Evolutionary conservation across 2,113 vertebrate genomes (phyloP), one percentile per base, ranked within the genome.

Genomic region (Pollachius pollachius): DNA sequence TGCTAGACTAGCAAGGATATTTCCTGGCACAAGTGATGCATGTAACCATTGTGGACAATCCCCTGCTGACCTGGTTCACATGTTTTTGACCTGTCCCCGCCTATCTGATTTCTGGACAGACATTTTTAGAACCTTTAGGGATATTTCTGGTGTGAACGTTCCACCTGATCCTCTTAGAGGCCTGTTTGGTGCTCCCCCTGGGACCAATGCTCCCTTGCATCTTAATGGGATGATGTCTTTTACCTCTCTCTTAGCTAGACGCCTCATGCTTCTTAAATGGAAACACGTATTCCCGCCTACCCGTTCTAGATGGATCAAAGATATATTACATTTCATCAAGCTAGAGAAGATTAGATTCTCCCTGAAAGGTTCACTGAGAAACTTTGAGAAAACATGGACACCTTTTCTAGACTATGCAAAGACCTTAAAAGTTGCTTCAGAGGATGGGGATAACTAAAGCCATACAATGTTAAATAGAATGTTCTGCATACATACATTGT

Each of bases 191-290:
- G 17, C 17, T 62, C 61, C 61, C 61, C 61, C 61, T 18, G 23
- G 61, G 61, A 62, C 61, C 25, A 27, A 62, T 17, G 25, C 23
- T 62, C 61, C 58, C 18, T 18, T 60, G 18, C n/a, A 18, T 18
- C 58, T 60, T 60, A 60, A 60, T n/a, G 18, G 58, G n/a, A 60
- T 60, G 2, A 60, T 60, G 16, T 60, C 16, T 8, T 60, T 60
- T 61, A 61, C 61, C 23, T 64, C 62, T 64, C 62, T 37, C 18
- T 37, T 64, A 64, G 62, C 62, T 37, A 37, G 62, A 64, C 62
- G 15, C 16, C 62, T 34, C 15, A 30, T 64, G 41, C 62, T 64
- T 37, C 62, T 64, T 17, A 64, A 64, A 62, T 62, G 61, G 61
- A 62, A 62, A 62, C 61, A 62, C 12, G 21, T 27, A 62, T 62